Evolutionary conservation across 2,113 vertebrate species (phyloP), one percentile per base, ranked within the genome.

Genomic region (Pristiophorus japonicus): DNA sequence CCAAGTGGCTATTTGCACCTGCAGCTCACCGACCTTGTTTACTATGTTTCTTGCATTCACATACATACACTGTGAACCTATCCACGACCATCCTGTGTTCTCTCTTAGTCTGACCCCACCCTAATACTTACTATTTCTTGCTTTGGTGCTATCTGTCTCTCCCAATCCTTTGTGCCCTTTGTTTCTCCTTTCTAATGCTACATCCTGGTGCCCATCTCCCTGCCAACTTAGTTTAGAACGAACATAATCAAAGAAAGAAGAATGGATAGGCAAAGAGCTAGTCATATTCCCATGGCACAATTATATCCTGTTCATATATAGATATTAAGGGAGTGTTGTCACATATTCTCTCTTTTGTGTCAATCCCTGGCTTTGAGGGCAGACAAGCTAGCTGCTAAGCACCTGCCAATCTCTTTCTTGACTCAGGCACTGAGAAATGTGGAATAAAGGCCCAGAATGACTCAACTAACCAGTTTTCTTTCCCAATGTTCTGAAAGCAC

Each of bases 391-490:
- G 65, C 62, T 66, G 22, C 63, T 14, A 8, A 6, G 27, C 38
- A 10, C 18, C 87, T 22, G 62, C 22, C 62, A 24, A 66, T 18
- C 65, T 16, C 63, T 18, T n/a, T 73, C 65, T 70, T 73, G 11
- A 34, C 38, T 47, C 92, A 91, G 88, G 51, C 3, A 47, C 65
- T 94, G 42, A 92, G 59, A 73, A 94, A 94, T 94, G 66, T 94
- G 93, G 65, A 70, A 51, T 1, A 70, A 94, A 30, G 12, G 12
- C 1, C 65, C 45, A 47, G 1, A 3, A 3, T 73, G 24, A 47
- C 42, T 47, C 42, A 94, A 30, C 10, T 4, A 7, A 16, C 1
- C 14, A 18, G n/a, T n/a, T 62, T 91, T 70, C 11, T 16, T 70
- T 73, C 42, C 45, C 70, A 3, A 30, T 11, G 42, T 30, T 94